Evolutionary conservation across 2,113 vertebrate species (phyloP).

Genomic region (Penelope pileata): DNA sequence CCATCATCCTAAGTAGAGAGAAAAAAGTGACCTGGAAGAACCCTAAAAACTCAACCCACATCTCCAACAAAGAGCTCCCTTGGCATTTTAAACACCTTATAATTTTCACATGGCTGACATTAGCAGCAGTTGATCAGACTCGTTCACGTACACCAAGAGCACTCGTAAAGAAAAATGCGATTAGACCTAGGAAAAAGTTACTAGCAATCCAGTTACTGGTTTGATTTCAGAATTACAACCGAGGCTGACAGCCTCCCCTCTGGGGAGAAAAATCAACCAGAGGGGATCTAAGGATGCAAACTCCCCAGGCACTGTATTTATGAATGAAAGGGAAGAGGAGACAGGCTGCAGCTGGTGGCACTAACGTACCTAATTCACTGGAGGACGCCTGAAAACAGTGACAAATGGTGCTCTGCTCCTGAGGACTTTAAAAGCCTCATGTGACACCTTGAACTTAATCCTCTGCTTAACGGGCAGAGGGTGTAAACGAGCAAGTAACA

Average conservation of each 20-base stretch:
- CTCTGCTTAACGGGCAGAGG: background rate
- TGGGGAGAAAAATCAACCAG: background rate
- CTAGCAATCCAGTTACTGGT: background rate
- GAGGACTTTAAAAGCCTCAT: background rate
- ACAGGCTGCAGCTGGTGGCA: background rate
- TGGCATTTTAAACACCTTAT: background rate
- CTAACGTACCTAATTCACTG: background rate
- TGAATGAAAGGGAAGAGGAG: constrained; percentile 1
- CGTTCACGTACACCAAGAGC: background rate
- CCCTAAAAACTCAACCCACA: background rate
- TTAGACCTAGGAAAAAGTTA: background rate
- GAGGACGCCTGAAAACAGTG: background rate
- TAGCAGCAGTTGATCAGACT: background rate
- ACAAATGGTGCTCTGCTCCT: background rate
- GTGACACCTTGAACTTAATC: background rate
- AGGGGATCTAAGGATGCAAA: background rate
- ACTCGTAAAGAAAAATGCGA: accelerated
- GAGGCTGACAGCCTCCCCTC: background rate
- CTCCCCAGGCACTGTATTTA: background rate
- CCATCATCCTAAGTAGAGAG: background rate
- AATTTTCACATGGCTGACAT: background rate
- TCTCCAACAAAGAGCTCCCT: background rate
- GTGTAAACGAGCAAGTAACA: background rate
- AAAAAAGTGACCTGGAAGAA: background rate
- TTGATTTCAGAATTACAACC: background rate